Evolutionary conservation across 2,888 invertebrate species (phyloP), one percentile per base, ranked within the genome.

Genomic region (Tetranychus piercei): DNA sequence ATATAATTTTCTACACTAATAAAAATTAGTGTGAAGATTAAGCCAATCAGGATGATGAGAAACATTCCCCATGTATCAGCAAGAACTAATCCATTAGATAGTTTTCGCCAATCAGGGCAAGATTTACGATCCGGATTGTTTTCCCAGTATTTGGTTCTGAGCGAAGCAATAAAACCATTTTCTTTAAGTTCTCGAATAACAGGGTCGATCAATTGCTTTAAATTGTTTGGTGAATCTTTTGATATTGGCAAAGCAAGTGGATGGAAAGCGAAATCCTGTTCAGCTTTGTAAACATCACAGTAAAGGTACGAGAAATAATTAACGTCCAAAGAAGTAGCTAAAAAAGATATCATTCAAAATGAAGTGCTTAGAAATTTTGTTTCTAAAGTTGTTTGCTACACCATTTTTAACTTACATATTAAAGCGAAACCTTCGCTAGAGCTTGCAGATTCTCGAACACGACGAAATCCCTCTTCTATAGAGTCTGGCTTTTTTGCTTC

Each of bases 191-290:
- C 90, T 5, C 97, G 86, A 79, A 97, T 94, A 44, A 92, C 94
- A 81, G 92, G 92, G 82, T 94, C 94, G 78, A 96, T 90, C 82
- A 93, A 91, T 82, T 94, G 94, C 81, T 93, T 92, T 73, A 96
- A 84, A 6, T 93, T 92, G 0, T 94, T 94, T 0, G n/a, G n/a
- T 1, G 11, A 9, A 0, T 94, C 93, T 82, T 95, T 94, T 82
- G 95, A 94, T 0, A 96, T 95, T 0, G 95, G 96, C 71, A 97
- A 90, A 0, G 96, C 96, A 80, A 95, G 95, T 0, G 97, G 97
- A 81, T 96, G 97, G 76, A 94, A 86, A 0, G 94, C 94, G 83
- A 97, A 97, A 82, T 97, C 96, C 77, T 94, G 94, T 0, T 97
- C 97, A 0, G 96, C 91, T 84, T 90, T 88, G 82, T 91, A 90